Evolutionary conservation across 2,797 vertebrate species (phyloP).

Genomic region (Atherinosoma microstoma): DNA sequence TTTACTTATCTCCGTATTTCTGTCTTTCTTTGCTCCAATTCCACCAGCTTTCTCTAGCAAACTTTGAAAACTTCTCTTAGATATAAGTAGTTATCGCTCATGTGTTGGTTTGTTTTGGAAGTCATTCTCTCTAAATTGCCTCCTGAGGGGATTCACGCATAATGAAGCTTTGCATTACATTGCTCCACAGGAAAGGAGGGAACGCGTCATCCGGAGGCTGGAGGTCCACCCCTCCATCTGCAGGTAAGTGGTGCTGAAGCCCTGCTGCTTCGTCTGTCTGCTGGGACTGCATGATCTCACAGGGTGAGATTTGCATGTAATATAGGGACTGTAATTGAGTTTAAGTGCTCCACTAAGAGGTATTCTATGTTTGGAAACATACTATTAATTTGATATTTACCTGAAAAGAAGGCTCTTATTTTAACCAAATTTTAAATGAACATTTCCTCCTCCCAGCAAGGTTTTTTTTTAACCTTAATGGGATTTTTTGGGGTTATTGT

Average conservation of each 20-base stretch:
- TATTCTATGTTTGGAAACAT: slow-evolving; percentile 14
- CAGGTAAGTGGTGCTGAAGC: slow-evolving; percentile 84
- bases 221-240: slow-evolving; percentile 93
- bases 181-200: slow-evolving; percentile 87
- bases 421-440: not conserved
- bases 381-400: not conserved
- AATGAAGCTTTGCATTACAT: slow-evolving; percentile 66
- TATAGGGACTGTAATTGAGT: slow-evolving; percentile 1
- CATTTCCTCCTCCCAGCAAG: not conserved
- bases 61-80: slow-evolving; percentile 40
- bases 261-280: slow-evolving; percentile 36
- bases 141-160: slow-evolving; percentile 59
- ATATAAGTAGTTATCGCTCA: slow-evolving; percentile 39
- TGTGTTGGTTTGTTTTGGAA: slow-evolving; percentile 51
- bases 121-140: slow-evolving; percentile 54
- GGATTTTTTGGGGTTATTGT: not conserved
- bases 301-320: slow-evolving; percentile 13
- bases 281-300: slow-evolving; percentile 16
- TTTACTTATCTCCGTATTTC: slow-evolving; percentile 9
- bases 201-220: slow-evolving; percentile 89
- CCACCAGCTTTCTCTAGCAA: slow-evolving; percentile 19
- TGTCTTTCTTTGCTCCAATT: slow-evolving; percentile 20
- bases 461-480: slow-evolving; percentile 1
- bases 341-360: not conserved
- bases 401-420: not conserved